Percentiles rank a stretch among this genome's conserved stretches.
phyloP scores from a whole-genome alignment of 1,140 invertebrate species.

The Maconellicoccus hirsutus region DNA sequence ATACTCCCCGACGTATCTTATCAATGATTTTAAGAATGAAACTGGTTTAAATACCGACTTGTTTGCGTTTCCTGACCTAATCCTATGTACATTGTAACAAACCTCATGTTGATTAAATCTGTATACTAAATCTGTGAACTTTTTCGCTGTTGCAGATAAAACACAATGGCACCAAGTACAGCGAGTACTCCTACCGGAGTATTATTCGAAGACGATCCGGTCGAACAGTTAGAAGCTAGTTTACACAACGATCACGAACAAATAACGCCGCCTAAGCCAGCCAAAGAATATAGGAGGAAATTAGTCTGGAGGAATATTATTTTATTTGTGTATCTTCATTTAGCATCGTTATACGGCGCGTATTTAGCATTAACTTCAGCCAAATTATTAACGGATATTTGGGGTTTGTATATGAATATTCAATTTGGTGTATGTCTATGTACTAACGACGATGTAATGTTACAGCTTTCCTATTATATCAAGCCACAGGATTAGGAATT shows the following conservation, averaged over 20 bases:
- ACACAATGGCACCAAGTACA: not conserved
- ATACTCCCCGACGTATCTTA: not conserved
- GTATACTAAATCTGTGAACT: not conserved
- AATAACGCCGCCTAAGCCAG: constrained; percentile 7
- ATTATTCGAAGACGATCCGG: not conserved
- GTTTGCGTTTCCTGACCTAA: not conserved
- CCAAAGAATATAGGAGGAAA: constrained; percentile 35
- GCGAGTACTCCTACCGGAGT: constrained; percentile 13
- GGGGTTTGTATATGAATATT: constrained; percentile 48
- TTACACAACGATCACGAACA: constrained; percentile 13
- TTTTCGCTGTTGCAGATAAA: not conserved
- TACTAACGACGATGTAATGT: not conserved
- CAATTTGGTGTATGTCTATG: not conserved
- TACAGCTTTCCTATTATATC: constrained; percentile 45
- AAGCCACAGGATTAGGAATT: constrained; percentile 62
- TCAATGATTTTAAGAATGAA: not conserved
- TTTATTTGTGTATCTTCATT: constrained; percentile 72
- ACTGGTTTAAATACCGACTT: not conserved
- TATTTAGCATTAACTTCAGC: constrained; percentile 69
- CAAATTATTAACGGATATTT: constrained; percentile 58
- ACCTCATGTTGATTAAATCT: not conserved
- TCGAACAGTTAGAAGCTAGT: not conserved
- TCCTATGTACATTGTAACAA: not conserved
- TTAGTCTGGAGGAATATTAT: constrained; percentile 91
- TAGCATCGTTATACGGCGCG: constrained; percentile 70